Evolutionary conservation across 2,888 invertebrate species (phyloP).

Genomic region (Hypomecis atomaria): DNA sequence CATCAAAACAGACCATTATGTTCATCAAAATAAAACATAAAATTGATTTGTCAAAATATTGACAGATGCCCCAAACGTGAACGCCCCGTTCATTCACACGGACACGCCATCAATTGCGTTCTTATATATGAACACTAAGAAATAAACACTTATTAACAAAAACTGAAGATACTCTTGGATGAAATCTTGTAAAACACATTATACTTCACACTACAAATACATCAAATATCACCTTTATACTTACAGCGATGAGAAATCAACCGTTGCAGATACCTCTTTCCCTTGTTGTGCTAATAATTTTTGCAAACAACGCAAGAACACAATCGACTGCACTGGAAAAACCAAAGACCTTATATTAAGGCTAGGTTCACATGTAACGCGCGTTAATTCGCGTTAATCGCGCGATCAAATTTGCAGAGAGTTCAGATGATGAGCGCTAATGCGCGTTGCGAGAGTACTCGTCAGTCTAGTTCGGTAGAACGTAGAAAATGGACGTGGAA

Average conservation of each 20-base stretch:
- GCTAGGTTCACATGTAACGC: no score
- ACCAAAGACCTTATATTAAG: no score
- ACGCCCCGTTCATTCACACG: slow-evolving; percentile 10
- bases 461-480: slow-evolving; percentile 1
- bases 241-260: slow-evolving; percentile 11
- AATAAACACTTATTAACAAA: slow-evolving; percentile 1
- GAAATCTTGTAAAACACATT: slow-evolving; percentile 2
- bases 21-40: slow-evolving; percentile 3
- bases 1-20: slow-evolving; percentile 4
- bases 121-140: not conserved
- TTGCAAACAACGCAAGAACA: slow-evolving; percentile 7
- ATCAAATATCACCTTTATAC: not conserved
- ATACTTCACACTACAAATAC: slow-evolving; percentile 1
- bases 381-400: no score
- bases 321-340: slow-evolving; percentile 3
- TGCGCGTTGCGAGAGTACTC: slow-evolving; percentile 6
- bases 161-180: not conserved
- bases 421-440: slow-evolving; percentile 1
- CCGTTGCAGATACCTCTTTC: slow-evolving; percentile 11
- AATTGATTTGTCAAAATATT: slow-evolving; percentile 11
- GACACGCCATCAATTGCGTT: not conserved
- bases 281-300: slow-evolving; percentile 3
- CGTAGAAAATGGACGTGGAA: not conserved
- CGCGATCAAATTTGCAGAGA: no score
- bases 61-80: slow-evolving; percentile 8